Conservation (phyloP, 2,113 vertebrate genomes). For the Dipodomys spectabilis region DNA sequence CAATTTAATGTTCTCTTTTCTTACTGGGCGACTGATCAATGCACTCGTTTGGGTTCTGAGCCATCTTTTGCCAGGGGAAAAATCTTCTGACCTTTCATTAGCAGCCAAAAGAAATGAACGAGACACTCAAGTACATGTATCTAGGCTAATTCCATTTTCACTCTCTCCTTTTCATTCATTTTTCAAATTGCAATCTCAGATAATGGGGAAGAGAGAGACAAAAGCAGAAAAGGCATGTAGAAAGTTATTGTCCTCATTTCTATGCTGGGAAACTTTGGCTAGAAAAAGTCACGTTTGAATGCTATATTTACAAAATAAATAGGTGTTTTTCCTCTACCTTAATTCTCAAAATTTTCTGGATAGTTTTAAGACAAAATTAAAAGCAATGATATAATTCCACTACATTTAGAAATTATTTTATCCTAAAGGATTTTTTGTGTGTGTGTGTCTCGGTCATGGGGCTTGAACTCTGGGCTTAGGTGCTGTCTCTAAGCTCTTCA, state of each 20-base stretch:
- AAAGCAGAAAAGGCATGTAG: conserved; percentile 45
- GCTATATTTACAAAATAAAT: conserved; percentile 10
- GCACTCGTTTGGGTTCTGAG: not conserved
- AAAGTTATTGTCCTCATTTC: conserved; percentile 31
- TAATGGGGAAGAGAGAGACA: conserved; percentile 45
- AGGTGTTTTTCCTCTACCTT: conserved; percentile 27
- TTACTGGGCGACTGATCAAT: conserved; percentile 50
- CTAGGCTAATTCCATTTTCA: conserved; percentile 47
- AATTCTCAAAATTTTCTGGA: not conserved
- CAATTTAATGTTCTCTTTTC: conserved; percentile 66
- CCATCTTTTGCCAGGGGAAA: conserved; percentile 37
- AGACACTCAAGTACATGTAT: conserved; percentile 42
- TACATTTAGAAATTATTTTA: not conserved
- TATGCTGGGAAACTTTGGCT: conserved; percentile 18
- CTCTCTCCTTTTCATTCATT: conserved; percentile 6
- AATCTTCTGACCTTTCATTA: conserved; percentile 60
- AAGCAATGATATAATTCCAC: conserved; percentile 22
- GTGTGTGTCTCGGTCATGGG: too few relatives aligned
- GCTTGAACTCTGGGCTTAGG: too few relatives aligned
- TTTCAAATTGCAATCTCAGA: conserved; percentile 43
- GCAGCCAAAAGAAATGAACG: conserved; percentile 57
- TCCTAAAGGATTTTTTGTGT: not conserved
- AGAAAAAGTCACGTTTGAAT: conserved; percentile 32
- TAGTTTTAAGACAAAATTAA: conserved; percentile 43
- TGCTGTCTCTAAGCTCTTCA: too few relatives aligned